Evolutionary conservation across 2,113 vertebrate genomes (phyloP), one percentile per base, ranked within the genome.

Genomic region (Passerina amoena): DNA sequence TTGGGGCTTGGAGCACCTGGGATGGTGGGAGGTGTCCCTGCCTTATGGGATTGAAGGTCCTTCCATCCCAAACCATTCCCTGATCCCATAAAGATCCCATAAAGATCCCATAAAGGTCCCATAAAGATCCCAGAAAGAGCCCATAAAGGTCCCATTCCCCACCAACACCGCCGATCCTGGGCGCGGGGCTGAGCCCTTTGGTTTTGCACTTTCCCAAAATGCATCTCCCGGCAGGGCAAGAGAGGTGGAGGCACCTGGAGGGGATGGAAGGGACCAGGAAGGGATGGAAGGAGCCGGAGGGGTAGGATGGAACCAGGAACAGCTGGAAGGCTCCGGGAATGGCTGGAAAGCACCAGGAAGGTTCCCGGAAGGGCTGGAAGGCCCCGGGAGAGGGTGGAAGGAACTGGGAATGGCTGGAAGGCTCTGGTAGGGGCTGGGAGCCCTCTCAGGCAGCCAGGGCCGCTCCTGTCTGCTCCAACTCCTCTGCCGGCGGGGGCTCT

Each of bases 391-490:
- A 4, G 8, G 17, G 0, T 2, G 22, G 27, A 23, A 7, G 21
- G 42, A 1, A 3, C n/a, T 0, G 1, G 56, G 42, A 60, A 1
- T 1, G 14, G 14, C 1, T 45, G 25, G 19, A 37, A 4, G 24
- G 25, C 6, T 8, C 25, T 8, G 1, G 16, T 10, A 25, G 7
- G 5, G 11, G 24, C 1, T 2, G 27, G 35, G 11, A 14, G 37
- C 76, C 35, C 88, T 79, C 42, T 0, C 87, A 57, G 63, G 72
- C 90, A 93, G 56, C 76, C 96, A 47, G 94, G 95, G 93, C 91
- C 93, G 37, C 90, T 97, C 51, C 22, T 9, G 80, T 82, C 96
- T 91, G 95, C 88, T 78, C 94, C 84, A 82, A 28, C 85, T 33
- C 24, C 97, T 97, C 82, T 10, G 57, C 73, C 38, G 63, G 42